Evolutionary conservation across 2,797 vertebrate genomes (phyloP).

Genomic region (Benthosema pterotum): DNA sequence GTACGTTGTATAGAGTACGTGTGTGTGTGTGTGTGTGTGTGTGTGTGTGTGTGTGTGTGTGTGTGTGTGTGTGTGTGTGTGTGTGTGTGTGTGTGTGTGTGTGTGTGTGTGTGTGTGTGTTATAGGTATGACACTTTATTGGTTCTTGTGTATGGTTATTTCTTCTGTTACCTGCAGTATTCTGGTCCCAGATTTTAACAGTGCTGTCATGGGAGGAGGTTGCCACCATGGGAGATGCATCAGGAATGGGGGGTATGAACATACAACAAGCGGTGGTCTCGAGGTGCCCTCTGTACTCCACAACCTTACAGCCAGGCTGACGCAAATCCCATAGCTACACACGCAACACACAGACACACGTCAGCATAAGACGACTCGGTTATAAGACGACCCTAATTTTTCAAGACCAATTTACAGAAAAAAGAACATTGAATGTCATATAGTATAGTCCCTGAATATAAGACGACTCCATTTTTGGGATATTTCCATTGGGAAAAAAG

Average conservation of each 20-base stretch:
- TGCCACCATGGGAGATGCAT: conserved; percentile 76
- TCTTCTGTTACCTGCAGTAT: conserved; percentile 85
- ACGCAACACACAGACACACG: background rate
- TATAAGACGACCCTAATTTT: no score
- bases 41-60: no score
- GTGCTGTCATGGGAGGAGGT: conserved; percentile 90
- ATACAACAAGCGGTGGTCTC: conserved; percentile 89
- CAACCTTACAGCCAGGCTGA: conserved; percentile 85
- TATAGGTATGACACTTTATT: background rate
- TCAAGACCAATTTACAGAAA: no score
- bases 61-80: background rate
- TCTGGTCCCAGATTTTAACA: conserved; percentile 91
- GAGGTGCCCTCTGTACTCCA: conserved; percentile 90
- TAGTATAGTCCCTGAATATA: no score
- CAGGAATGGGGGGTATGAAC: conserved; percentile 81
- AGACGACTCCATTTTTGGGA: no score
- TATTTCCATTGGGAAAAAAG: no score
- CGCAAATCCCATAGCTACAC: conserved; percentile 93
- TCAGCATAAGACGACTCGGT: no score
- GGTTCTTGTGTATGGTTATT: background rate
- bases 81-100: background rate
- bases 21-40: no score
- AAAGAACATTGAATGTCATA: no score
- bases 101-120: background rate
- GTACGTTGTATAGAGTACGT: no score